These are phyloP conservation scores for Ammodytes marinus DNA, from an alignment of 2,113 vertebrate genomes.

Conservation along the genomic window DNA sequence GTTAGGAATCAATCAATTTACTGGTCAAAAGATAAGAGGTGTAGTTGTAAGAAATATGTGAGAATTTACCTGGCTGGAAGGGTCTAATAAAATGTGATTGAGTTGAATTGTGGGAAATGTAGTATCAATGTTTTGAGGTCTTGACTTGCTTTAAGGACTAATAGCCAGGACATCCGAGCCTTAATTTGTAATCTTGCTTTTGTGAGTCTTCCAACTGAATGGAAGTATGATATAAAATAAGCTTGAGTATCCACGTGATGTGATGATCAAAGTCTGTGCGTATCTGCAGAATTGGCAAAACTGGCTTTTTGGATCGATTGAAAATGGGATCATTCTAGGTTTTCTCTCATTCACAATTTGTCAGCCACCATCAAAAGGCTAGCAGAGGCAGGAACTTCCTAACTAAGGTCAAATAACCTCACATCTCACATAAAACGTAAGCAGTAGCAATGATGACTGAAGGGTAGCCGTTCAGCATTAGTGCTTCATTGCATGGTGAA, in stretches of 20 bases:
- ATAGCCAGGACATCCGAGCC: not conserved
- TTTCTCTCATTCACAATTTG: not conserved
- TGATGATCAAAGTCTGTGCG: not conserved
- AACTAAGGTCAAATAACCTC: conserved; percentile 10
- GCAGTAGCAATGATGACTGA: not conserved
- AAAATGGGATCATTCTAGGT: not conserved
- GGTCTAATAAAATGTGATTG: too few species aligned
- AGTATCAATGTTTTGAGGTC: not conserved
- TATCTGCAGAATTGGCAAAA: not conserved
- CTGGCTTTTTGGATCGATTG: not conserved
- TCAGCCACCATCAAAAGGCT: not conserved
- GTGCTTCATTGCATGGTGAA: not conserved
- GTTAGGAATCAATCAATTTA: not conserved
- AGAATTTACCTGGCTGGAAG: not conserved
- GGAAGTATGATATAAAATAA: not conserved
- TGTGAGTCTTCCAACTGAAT: not conserved
- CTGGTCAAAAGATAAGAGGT: not conserved
- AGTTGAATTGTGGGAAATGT: not conserved
- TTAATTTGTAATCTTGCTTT: not conserved
- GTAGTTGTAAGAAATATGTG: not conserved
- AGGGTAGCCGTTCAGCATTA: not conserved
- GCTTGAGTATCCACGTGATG: not conserved
- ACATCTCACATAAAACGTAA: conserved; percentile 14
- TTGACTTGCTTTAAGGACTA: too few species aligned
- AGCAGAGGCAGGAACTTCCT: not conserved